Evolutionary conservation across 2,113 vertebrate species (phyloP), one percentile per base, ranked within the genome.

Genomic region (Eonycteris spelaea): DNA sequence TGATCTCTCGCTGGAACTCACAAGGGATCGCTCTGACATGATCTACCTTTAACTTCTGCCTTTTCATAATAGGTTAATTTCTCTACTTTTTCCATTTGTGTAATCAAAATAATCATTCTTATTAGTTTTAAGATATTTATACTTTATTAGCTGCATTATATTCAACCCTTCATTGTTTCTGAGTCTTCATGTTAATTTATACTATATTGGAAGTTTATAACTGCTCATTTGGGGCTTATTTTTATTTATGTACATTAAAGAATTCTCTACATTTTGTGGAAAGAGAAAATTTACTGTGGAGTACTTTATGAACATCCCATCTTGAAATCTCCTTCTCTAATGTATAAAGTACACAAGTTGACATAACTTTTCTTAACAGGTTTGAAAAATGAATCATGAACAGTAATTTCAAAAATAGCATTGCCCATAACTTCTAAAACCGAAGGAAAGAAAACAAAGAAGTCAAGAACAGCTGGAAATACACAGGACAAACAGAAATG

Each of bases 371-470:
- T 73, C 51, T 90, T 61, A 90, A 73, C 48, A 82, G 61, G 16
- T 43, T 75, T 79, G 48, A 95, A 93, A 96, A 94, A 79, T 83
- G 82, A 96, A 53, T 92, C 65, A 74, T 61, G 59, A 78, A 83
- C 78, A 79, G 35, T 77, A 71, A 71, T 85, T 94, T 93, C 80
- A 97, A 86, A 96, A 94, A 86, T 68, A 93, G 80, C 40, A 83
- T 40, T 45, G 14, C 59, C 43, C 35, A 18, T 24, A 70, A 40
- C 16, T 88, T 84, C 30, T 40, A 84, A 55, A 86, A 61, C 33
- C 21, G 53, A 95, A 95, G 45, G 33, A 45, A 65, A 7, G 68
- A n/a, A 92, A 65, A 57, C n/a, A n/a, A 78, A 92, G 86, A 85
- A 78, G 61, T 94, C 94, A 95, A 96, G 68, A 78, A 91, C 45